Base-by-base conservation (phyloP, 2,113 vertebrate species). In the Ovibos moschatus region DNA sequence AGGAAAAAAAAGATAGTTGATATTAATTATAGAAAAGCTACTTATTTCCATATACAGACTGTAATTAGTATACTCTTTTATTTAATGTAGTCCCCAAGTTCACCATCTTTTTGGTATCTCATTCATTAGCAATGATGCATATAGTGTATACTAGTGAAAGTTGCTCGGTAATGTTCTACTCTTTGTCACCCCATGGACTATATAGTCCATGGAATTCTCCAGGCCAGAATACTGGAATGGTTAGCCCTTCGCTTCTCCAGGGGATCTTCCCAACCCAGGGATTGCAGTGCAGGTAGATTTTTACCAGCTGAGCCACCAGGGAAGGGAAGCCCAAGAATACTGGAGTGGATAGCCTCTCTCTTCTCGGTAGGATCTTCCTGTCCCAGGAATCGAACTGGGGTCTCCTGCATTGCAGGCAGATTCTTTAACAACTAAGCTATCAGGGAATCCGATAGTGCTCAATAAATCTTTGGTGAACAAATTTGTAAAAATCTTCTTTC, bases 21-120 rank as follows among this genome's bases (percentile, higher is more conserved):
- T 78, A 82, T 93, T 74, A 94, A 95, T 93, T 97, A 58, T 33
- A 84, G 40, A 60, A 85, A 74, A 45, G 7, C 64, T 74, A 15
- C 3, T 78, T 71, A 58, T 51, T 84, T 55, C 33, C 50, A 50
- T 28, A 60, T 86, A 55, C 6, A 88, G 19, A 21, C 45, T 86
- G 95, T 94, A 91, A 79, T 84, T 89, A 74, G 23, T 95, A 19
- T 96, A 90, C 83, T 43, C 28, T 95, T 96, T 96, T 93, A 79
- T 96, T 95, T 93, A 78, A 76, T 78, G 25, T 83, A 82, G 14
- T 81, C 23, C 19, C 40, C 15, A 81, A 23, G 16, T 43, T 94
- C 58, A 89, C 55, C 60, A 9, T 86, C 85, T 96, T 86, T 71
- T 89, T 92, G 55, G 17, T 95, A 89, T 87, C 89, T 92, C 19